These are phyloP conservation scores for Harpalus rubripes DNA, from an alignment of 2,888 invertebrate species.

Conservation along the genomic window DNA sequence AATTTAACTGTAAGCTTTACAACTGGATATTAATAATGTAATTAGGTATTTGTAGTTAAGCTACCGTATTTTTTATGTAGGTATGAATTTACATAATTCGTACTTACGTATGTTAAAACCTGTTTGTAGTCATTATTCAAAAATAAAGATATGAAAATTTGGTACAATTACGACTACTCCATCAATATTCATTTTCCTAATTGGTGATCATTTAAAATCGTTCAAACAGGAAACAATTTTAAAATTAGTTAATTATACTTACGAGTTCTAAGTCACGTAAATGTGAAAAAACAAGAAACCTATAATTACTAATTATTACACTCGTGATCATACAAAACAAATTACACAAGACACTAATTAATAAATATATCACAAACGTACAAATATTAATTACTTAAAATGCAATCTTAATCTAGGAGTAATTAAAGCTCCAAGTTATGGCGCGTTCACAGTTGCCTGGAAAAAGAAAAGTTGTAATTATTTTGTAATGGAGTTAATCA, in stretches of 20 bases:
- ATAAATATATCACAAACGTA: slow-evolving; percentile 42
- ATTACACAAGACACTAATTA: slow-evolving; percentile 47
- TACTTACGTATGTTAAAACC: too few species aligned
- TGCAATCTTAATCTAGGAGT: slow-evolving; percentile 23
- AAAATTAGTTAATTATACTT: slow-evolving; percentile 42
- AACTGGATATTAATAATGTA: too few species aligned
- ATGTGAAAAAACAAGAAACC: slow-evolving; percentile 5
- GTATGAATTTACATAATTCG: too few species aligned
- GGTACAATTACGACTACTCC: not conserved
- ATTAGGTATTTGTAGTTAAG: too few species aligned
- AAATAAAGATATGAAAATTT: not conserved
- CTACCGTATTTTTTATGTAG: too few species aligned
- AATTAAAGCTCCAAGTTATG: slow-evolving; percentile 14
- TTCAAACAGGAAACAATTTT: slow-evolving; percentile 27
- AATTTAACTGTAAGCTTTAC: too few species aligned
- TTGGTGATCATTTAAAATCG: not conserved
- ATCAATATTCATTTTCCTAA: not conserved
- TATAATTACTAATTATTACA: slow-evolving; percentile 44
- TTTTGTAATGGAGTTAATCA: slow-evolving; percentile 46
- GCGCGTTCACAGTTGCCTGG: not conserved
- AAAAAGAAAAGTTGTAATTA: slow-evolving; percentile 41
- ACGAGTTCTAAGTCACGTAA: slow-evolving; percentile 19
- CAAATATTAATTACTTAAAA: slow-evolving; percentile 46
- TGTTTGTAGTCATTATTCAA: too few species aligned
- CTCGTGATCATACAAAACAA: slow-evolving; percentile 32